Evolutionary conservation across 2,797 vertebrate genomes (phyloP), one percentile per base, ranked within the genome.

Genomic region (Threskiornis aethiopicus): DNA sequence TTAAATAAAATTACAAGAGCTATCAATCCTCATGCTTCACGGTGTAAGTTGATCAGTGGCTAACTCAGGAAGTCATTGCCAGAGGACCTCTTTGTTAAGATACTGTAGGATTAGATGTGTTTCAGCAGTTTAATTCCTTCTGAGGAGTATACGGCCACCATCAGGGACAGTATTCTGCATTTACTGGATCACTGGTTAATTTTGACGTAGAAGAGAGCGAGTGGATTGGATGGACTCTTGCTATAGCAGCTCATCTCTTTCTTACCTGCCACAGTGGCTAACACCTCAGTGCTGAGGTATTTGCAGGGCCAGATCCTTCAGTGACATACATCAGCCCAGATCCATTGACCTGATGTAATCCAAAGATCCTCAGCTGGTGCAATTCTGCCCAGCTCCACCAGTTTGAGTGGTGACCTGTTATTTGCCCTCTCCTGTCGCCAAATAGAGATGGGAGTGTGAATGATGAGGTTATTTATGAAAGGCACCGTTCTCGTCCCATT

Each of bases 1-100:
- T 97, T 97, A 97, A 97, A 97, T 96, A 96, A 97, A 96, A 97
- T 96, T 93, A 94, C 92, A 96, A 96, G 86, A 91, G 92, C 95
- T 89, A 97, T 98, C 97, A 97, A 96, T 97, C 96, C 97, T 93
- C 82, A 76, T 93, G 97, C 90, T 96, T 95, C 96, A 88, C 2
- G 0, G 93, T 93, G 35, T 94, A 96, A 96, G 95, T 18, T 94
- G 95, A 96, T 96, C 97, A 91, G 96, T 65, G 77, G 85, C 92
- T 96, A 95, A 94, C 94, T 93, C 89, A 67, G 95, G 93, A 97
- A 96, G 73, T 76, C 96, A 97, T 94, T 97, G 84, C 92, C 93
- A 87, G 95, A 91, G 86, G 85, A 98, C 80, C 79, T 91, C 90
- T 93, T 96, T 93, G 92, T 96, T 97, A 95, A 90, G 87, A 35